Evolutionary conservation across 2,113 vertebrate genomes (phyloP).

Genomic region (Sinocyclocheilus anophthalmus): DNA sequence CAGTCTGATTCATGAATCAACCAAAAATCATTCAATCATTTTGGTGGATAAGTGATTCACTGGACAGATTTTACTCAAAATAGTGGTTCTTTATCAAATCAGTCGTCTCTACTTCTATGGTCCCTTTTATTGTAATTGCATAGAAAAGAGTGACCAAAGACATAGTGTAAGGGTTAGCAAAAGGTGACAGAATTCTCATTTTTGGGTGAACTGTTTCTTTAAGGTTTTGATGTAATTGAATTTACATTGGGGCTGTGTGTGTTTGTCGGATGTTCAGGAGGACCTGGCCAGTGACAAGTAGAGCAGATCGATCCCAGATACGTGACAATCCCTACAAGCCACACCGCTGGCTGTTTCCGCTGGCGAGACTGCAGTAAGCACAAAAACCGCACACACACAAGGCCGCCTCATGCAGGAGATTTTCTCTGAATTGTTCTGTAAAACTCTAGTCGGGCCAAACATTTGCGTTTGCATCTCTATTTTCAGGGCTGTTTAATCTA

Average conservation of each 20-base stretch:
- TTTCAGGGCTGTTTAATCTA: conserved; percentile 95
- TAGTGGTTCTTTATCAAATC: not conserved
- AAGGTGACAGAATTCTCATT: not conserved
- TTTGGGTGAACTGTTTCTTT: not conserved
- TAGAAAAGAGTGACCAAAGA: not conserved
- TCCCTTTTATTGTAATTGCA: no score
- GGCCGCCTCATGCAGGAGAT: not conserved
- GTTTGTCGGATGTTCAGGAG: conserved; percentile 72
- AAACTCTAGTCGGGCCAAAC: not conserved
- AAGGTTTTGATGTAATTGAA: conserved; percentile 21
- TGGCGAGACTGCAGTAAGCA: conserved; percentile 91
- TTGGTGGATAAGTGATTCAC: not conserved
- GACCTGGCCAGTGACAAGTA: conserved; percentile 89
- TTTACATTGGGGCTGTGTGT: conserved; percentile 39
- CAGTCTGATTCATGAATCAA: not conserved
- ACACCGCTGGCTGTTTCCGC: conserved; percentile 85
- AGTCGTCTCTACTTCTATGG: no score
- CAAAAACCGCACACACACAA: conserved; percentile 46
- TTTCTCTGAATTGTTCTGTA: not conserved
- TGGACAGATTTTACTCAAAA: not conserved
- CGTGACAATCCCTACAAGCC: conserved; percentile 72
- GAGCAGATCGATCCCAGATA: conserved; percentile 80
- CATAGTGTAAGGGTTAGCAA: not conserved
- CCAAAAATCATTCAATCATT: not conserved
- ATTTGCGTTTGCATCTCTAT: conserved; percentile 6